Evolutionary conservation across 30 jellyfish, hydroid and myxozoan species (phyloP).

Genomic region (Pelagia noctiluca): DNA sequence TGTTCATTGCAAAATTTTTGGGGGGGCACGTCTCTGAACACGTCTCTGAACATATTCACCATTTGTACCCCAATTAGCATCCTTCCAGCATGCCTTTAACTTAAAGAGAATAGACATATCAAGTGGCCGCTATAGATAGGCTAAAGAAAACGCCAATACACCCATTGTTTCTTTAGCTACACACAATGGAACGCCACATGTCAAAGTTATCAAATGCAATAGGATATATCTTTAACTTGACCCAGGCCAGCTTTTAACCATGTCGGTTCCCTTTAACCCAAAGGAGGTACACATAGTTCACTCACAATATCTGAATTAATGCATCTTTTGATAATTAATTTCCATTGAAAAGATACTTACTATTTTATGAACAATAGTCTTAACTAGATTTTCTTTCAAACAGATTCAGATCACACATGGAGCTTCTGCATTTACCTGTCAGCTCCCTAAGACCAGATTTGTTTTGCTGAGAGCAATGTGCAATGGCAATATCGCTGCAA

Average conservation of each 20-base stretch:
- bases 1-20: too few relatives aligned
- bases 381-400: constrained; percentile 19
- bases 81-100: too few relatives aligned
- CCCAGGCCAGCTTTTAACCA: constrained; percentile 18
- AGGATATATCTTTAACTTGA: background rate
- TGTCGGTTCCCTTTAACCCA: constrained; percentile 4
- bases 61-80: too few relatives aligned
- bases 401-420: constrained; percentile 25
- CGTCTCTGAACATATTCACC: too few relatives aligned
- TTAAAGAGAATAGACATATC: too few relatives aligned
- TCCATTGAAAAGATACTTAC: constrained; percentile 13
- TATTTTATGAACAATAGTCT: constrained; percentile 18
- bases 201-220: too few relatives aligned
- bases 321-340: background rate
- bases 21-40: too few relatives aligned
- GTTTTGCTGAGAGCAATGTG: background rate
- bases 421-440: constrained; percentile 20
- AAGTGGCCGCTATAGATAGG: too few relatives aligned
- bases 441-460: constrained; percentile 7
- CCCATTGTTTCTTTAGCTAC: too few relatives aligned
- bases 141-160: too few relatives aligned
- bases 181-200: too few relatives aligned
- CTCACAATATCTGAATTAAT: constrained; percentile 15
- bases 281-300: constrained; percentile 23
- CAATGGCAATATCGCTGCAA: too few relatives aligned